A percentile compares a stretch with the other conserved stretches of the same genome.
Evolutionary conservation across 2,113 vertebrate genomes (phyloP).

Genomic region (Melanostigma gelatinosum): DNA sequence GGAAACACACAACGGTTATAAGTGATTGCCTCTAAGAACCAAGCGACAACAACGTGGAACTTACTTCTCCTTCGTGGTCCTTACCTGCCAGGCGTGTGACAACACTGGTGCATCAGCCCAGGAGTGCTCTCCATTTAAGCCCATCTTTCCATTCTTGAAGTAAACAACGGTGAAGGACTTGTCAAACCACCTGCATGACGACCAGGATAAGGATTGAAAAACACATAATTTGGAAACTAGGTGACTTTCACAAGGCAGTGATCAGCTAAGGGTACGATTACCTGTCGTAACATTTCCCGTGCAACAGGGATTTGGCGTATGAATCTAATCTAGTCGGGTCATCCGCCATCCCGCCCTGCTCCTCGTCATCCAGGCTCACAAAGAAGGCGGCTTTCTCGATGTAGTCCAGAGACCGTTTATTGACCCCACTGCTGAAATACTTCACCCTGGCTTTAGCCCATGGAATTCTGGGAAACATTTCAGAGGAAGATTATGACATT

Average conservation of each 20-base stretch:
- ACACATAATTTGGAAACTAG: not conserved
- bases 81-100: constrained; percentile 92
- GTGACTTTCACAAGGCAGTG: not conserved
- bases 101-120: constrained; percentile 90
- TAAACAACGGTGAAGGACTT: constrained; percentile 89
- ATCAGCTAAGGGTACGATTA: constrained; percentile 38
- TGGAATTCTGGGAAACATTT: constrained; percentile 78
- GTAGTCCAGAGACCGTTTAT: constrained; percentile 84
- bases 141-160: constrained; percentile 90
- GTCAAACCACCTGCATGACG: constrained; percentile 89
- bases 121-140: constrained; percentile 90
- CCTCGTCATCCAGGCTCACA: constrained; percentile 86
- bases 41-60: not conserved
- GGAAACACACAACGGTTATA: constrained; percentile 32
- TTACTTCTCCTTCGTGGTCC: not conserved
- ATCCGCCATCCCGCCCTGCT: constrained; percentile 84
- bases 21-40: not conserved
- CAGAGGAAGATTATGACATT: not conserved
- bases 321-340: constrained; percentile 85
- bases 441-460: constrained; percentile 87
- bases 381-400: constrained; percentile 92
- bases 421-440: constrained; percentile 83
- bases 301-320: constrained; percentile 88
- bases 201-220: not conserved
- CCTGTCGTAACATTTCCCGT: constrained; percentile 91